Conservation (phyloP, 2,797 vertebrate species). For the Catamblyrhynchus diadema region DNA sequence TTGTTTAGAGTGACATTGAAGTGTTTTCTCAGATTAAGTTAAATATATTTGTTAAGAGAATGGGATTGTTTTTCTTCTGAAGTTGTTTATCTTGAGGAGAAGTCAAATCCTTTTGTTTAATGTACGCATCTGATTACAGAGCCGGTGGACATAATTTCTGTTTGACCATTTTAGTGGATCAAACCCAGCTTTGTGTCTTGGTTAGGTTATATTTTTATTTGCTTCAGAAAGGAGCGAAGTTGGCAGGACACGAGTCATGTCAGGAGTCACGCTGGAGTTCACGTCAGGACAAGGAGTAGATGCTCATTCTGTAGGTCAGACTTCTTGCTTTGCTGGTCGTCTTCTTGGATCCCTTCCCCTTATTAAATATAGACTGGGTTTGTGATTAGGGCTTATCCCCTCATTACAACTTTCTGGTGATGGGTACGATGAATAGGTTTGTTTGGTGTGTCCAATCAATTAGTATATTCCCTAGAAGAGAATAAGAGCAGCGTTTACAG, state of each 20-base stretch:
- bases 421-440: background rate
- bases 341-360: background rate
- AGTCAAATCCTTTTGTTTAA: constrained; percentile 24
- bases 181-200: background rate
- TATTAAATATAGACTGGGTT: constrained; percentile 25
- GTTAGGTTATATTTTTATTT: constrained; percentile 21
- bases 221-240: constrained; percentile 4
- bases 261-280: background rate
- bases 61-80: constrained; percentile 1
- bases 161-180: background rate
- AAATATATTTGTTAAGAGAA: constrained; percentile 22
- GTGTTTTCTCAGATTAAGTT: constrained; percentile 16
- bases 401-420: constrained; percentile 14
- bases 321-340: background rate
- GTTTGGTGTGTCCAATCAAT: constrained; percentile 24
- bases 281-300: background rate
- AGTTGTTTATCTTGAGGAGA: constrained; percentile 27
- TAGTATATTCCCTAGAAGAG: constrained; percentile 8
- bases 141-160: background rate
- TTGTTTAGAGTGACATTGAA: background rate
- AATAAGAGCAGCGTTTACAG: background rate
- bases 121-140: background rate
- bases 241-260: background rate
- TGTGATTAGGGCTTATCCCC: constrained; percentile 36
- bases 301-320: background rate